A percentile compares a stretch with the other conserved stretches of the same genome.
These are phyloP conservation scores for Tachuris rubrigastra DNA, from an alignment of 2,113 vertebrate species.

Conservation along the genomic window DNA sequence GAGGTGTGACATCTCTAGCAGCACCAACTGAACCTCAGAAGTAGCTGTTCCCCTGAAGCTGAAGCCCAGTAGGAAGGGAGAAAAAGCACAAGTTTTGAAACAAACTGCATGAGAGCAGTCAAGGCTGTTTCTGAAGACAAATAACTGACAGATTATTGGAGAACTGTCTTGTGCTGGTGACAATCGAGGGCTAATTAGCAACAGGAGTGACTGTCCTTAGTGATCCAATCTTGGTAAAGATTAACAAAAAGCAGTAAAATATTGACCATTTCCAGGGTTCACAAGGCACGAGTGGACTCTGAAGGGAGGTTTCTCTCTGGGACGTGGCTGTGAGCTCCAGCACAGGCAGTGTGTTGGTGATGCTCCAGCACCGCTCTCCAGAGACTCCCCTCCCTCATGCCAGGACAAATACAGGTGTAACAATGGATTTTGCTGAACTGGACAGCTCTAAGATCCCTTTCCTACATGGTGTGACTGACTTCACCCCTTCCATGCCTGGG, in stretches of 20 bases:
- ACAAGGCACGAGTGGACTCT: rapidly evolving
- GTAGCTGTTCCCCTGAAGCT: background rate
- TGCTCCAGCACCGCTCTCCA: background rate
- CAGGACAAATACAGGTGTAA: background rate
- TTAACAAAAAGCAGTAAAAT: background rate
- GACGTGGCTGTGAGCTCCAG: rapidly evolving
- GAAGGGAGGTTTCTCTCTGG: background rate
- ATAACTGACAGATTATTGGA: background rate
- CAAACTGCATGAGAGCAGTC: background rate
- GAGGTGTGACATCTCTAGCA: background rate
- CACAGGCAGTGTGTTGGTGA: rapidly evolving
- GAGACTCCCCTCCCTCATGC: rapidly evolving
- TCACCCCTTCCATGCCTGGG: background rate
- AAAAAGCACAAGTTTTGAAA: background rate
- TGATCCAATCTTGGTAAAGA: background rate
- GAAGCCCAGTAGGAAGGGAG: background rate
- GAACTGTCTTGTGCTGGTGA: background rate
- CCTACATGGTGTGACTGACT: background rate
- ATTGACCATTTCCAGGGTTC: background rate
- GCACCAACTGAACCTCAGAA: background rate
- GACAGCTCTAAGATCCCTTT: rapidly evolving
- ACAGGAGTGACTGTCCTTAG: background rate
- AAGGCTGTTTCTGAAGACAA: background rate
- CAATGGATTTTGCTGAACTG: rapidly evolving
- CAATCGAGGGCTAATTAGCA: background rate